A percentile compares a stretch with the other conserved stretches of the same genome.
Evolutionary conservation across 2,888 invertebrate genomes (phyloP).

Genomic region (Bellardia bayeri): DNA sequence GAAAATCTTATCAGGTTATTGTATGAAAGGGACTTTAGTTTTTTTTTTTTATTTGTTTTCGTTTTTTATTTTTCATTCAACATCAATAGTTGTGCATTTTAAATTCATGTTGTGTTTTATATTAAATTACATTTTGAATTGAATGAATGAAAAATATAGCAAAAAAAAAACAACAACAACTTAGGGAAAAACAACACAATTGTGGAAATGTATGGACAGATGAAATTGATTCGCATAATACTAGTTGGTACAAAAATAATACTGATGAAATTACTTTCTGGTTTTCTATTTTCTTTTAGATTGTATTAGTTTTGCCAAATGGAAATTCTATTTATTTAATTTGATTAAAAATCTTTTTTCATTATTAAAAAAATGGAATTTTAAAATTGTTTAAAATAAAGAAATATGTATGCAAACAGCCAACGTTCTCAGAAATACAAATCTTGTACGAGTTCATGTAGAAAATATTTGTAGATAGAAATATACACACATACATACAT

Average conservation of each 20-base stretch:
- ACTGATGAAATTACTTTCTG: conserved; percentile 59
- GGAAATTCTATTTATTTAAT: conserved; percentile 53
- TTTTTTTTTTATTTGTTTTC: conserved; percentile 35
- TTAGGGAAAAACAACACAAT: conserved; percentile 3
- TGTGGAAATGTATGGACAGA: conserved; percentile 9
- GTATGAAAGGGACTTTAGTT: conserved; percentile 46
- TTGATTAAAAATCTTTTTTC: conserved; percentile 38
- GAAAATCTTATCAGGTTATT: conserved; percentile 55
- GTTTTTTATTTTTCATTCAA: conserved; percentile 43
- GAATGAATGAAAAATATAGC: conserved; percentile 76
- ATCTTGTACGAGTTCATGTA: neutral
- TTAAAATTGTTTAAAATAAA: conserved; percentile 33
- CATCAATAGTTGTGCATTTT: conserved; percentile 76
- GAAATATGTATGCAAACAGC: neutral
- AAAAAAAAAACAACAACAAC: neutral
- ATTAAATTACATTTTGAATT: conserved; percentile 57
- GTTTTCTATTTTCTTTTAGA: conserved; percentile 44
- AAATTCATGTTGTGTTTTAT: conserved; percentile 75
- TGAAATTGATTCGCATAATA: conserved; percentile 78
- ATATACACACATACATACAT: neutral
- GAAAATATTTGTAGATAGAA: neutral
- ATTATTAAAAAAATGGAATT: neutral
- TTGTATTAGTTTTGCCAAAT: conserved; percentile 56
- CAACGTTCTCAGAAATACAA: neutral
- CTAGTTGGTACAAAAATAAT: conserved; percentile 66